phyloP scores from a whole-genome alignment of 2,797 vertebrate genomes.

The Diplodus sargus region DNA sequence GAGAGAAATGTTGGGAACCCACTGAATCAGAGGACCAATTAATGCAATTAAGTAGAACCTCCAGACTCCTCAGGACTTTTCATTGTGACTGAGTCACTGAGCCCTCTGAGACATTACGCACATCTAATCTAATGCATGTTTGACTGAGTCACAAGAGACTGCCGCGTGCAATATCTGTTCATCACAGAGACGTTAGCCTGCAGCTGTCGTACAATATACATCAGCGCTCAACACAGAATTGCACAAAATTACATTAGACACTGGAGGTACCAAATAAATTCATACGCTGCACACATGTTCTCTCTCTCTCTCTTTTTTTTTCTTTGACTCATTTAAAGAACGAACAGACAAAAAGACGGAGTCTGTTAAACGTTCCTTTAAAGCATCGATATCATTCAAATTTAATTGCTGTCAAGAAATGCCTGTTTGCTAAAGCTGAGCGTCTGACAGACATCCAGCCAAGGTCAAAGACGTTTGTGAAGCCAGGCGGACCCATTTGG shows the following conservation, averaged over 20 bases:
- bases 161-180: slow-evolving; percentile 3
- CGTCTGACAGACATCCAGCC: background rate
- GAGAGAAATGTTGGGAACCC: slow-evolving; percentile 3
- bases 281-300: background rate
- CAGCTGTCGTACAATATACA: slow-evolving; percentile 6
- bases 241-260: background rate
- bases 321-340: background rate
- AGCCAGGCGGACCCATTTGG: background rate
- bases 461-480: background rate
- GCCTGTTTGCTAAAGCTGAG: background rate
- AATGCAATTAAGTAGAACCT: slow-evolving; percentile 1
- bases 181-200: slow-evolving; percentile 1
- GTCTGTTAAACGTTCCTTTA: background rate
- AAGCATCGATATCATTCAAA: background rate
- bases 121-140: background rate
- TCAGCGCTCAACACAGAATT: background rate
- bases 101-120: background rate
- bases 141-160: slow-evolving; percentile 1
- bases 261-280: background rate
- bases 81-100: slow-evolving; percentile 1
- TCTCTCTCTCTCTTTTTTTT: background rate
- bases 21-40: slow-evolving; percentile 6
- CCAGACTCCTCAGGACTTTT: background rate
- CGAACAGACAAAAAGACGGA: background rate
- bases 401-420: background rate